Conservation (phyloP, 2,888 invertebrate genomes). For the Prosopocoilus inquinatus region DNA sequence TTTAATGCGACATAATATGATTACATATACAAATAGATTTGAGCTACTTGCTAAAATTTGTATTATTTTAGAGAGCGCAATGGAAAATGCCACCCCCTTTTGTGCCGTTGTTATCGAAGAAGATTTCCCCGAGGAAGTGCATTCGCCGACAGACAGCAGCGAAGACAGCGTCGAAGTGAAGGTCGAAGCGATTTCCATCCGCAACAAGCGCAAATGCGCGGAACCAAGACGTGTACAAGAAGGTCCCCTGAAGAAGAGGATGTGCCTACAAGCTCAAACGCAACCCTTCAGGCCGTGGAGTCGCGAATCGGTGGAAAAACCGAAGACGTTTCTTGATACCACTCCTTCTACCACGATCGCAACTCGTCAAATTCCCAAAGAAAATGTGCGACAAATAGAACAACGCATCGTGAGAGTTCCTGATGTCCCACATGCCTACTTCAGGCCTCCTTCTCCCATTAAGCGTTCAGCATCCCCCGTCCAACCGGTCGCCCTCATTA, state of each 20-base stretch:
- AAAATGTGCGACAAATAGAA: neutral
- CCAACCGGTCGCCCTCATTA: slow-evolving; percentile 21
- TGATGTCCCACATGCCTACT: slow-evolving; percentile 30
- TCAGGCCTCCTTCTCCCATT: slow-evolving; percentile 43
- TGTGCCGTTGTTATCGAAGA: slow-evolving; percentile 52
- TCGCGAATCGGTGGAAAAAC: slow-evolving; percentile 26
- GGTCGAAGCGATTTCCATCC: slow-evolving; percentile 58
- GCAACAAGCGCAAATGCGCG: slow-evolving; percentile 66
- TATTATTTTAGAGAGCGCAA: slow-evolving; percentile 8
- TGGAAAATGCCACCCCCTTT: slow-evolving; percentile 13
- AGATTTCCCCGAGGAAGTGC: slow-evolving; percentile 53
- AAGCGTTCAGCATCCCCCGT: slow-evolving; percentile 38
- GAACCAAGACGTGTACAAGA: slow-evolving; percentile 64
- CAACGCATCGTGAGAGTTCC: slow-evolving; percentile 5
- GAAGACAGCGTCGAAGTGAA: slow-evolving; percentile 67
- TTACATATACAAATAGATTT: too few relatives aligned
- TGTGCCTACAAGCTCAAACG: slow-evolving; percentile 51
- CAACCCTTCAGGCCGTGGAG: slow-evolving; percentile 69
- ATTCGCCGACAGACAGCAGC: slow-evolving; percentile 63
- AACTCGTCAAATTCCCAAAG: slow-evolving; percentile 4
- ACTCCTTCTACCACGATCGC: slow-evolving; percentile 15
- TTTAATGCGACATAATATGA: too few relatives aligned
- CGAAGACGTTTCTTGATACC: neutral
- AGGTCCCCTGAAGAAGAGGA: slow-evolving; percentile 70
- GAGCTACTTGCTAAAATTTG: too few relatives aligned